phyloP scores from a whole-genome alignment of 2,113 vertebrate species.

The Erythrolamprus reginae region DNA sequence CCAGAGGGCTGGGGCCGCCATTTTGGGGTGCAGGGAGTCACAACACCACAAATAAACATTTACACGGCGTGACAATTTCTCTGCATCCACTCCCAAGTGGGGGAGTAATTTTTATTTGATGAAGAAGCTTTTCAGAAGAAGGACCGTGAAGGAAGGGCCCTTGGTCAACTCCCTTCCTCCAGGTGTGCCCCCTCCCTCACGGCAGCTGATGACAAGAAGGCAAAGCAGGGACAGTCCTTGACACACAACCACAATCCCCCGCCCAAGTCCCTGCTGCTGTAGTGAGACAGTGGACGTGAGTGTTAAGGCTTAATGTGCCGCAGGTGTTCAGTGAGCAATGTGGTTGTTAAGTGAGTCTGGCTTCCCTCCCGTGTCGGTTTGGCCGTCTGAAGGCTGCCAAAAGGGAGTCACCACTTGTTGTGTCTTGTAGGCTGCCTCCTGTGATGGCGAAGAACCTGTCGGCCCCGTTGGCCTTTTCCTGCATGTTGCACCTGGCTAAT shows the following conservation, averaged over 20 bases:
- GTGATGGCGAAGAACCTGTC: constrained; percentile 87
- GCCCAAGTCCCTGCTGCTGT: too few species aligned
- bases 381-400: too few species aligned
- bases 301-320: too few species aligned
- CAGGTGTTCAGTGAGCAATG: too few species aligned
- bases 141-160: background rate
- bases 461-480: constrained; percentile 83
- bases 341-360: too few species aligned
- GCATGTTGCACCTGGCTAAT: constrained; percentile 88
- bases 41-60: too few species aligned
- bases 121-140: background rate
- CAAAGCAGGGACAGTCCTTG: background rate
- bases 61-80: background rate
- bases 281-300: too few species aligned
- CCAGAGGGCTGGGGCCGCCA: too few species aligned
- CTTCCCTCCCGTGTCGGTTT: too few species aligned
- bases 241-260: background rate
- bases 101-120: background rate
- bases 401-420: background rate
- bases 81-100: too few species aligned
- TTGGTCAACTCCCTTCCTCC: background rate
- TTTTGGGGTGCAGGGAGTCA: too few species aligned
- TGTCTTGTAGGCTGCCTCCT: constrained; percentile 74
- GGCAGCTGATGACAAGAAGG: background rate
- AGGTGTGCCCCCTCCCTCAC: background rate